phyloP scores from a whole-genome alignment of 2,888 invertebrate genomes.

The Mantis religiosa region DNA sequence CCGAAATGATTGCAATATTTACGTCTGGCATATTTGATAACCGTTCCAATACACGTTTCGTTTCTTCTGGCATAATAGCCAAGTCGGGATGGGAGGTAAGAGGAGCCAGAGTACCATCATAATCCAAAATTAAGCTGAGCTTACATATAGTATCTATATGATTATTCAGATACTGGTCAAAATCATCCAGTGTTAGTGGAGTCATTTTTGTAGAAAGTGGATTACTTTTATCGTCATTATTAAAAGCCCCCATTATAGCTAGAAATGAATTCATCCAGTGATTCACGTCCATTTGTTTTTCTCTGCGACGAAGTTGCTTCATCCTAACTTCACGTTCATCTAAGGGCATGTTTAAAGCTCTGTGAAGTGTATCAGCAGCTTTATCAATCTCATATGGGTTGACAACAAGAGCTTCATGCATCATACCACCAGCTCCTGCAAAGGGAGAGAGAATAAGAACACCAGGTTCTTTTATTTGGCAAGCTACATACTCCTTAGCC shows the following conservation, averaged over 20 bases:
- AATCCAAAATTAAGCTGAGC: conserved; percentile 45
- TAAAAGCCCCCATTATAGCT: conserved; percentile 40
- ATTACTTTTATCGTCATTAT: conserved; percentile 37
- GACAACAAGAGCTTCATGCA: conserved; percentile 87
- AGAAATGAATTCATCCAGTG: conserved; percentile 45
- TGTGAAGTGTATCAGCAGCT: conserved; percentile 81
- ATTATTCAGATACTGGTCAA: conserved; percentile 37
- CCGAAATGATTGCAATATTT: conserved; percentile 45
- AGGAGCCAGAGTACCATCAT: conserved; percentile 46
- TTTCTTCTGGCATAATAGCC: conserved; percentile 43
- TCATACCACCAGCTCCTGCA: conserved; percentile 88
- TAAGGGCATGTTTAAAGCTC: conserved; percentile 45
- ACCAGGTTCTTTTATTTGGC: conserved; percentile 82
- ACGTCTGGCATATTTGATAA: conserved; percentile 43
- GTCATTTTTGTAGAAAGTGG: conserved; percentile 39
- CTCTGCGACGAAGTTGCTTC: conserved; percentile 43
- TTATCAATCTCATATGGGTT: conserved; percentile 87
- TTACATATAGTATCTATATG: conserved; percentile 42
- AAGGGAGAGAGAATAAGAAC: conserved; percentile 86
- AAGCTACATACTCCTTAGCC: conserved; percentile 89
- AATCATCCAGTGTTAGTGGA: conserved; percentile 42
- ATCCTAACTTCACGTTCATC: conserved; percentile 45
- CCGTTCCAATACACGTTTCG: conserved; percentile 41
- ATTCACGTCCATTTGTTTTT: conserved; percentile 42
- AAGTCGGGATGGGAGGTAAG: conserved; percentile 45